Percentiles rank a stretch among this genome's conserved stretches.
Evolutionary conservation across 2,797 vertebrate genomes (phyloP).

Genomic region (Clamator glandarius): DNA sequence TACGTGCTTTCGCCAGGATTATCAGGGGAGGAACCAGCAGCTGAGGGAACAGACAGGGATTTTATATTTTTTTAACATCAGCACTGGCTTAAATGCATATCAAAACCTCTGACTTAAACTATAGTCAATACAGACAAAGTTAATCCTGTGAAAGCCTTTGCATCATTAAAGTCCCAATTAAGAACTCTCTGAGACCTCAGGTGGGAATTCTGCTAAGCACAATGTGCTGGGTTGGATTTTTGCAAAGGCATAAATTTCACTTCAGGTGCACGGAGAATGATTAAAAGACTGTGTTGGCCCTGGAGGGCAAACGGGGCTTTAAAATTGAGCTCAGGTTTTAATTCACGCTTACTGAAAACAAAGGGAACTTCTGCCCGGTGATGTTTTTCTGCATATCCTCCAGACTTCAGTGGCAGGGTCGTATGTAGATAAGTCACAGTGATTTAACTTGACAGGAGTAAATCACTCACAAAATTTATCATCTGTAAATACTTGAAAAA

Average conservation of each 20-base stretch:
- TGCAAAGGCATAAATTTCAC: not conserved
- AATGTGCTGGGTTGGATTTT: not conserved
- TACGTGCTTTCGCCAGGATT: not conserved
- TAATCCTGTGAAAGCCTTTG: constrained; percentile 3
- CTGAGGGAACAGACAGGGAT: not conserved
- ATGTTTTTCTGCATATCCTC: not conserved
- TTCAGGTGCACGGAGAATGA: not conserved
- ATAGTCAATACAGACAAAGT: not conserved
- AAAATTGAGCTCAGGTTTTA: not conserved
- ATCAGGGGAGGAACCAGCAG: not conserved
- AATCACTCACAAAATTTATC: not conserved
- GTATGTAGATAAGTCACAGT: fast-evolving
- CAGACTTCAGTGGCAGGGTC: not conserved
- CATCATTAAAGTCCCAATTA: constrained; percentile 14
- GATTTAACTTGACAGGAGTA: not conserved
- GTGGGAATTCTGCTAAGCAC: not conserved
- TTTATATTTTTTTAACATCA: not conserved
- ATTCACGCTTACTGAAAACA: fast-evolving
- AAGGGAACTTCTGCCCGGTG: not conserved
- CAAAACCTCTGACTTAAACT: not conserved
- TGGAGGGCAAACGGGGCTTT: not conserved
- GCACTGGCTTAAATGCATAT: not conserved
- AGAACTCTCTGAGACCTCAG: not conserved
- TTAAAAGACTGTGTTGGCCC: not conserved
- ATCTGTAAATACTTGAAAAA: not conserved